Evolutionary conservation across 2,797 vertebrate genomes (phyloP).

Genomic region (Clamator glandarius): DNA sequence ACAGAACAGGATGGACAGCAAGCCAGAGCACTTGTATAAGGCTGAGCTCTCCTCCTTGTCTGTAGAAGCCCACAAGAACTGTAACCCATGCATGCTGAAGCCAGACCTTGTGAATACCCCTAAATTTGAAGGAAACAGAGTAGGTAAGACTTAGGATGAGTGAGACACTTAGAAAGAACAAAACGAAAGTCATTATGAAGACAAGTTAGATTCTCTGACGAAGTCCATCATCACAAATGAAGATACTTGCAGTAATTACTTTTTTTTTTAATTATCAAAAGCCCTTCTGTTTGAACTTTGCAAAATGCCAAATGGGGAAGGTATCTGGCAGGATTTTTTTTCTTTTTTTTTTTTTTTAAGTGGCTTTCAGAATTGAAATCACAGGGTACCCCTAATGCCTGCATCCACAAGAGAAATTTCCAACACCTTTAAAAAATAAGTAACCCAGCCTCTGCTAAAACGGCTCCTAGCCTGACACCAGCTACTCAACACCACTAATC

Average conservation of each 20-base stretch:
- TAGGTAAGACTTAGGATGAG: background rate
- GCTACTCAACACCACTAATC: background rate
- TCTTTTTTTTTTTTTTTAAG: background rate
- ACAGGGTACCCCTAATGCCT: background rate
- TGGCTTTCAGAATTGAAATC: background rate
- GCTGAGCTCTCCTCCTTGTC: background rate
- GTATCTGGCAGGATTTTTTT: background rate
- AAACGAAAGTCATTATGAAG: background rate
- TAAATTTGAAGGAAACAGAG: background rate
- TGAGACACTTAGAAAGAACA: background rate
- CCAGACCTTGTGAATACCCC: background rate
- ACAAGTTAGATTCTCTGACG: background rate
- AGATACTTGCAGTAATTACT: background rate
- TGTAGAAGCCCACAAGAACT: background rate
- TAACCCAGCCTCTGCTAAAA: background rate
- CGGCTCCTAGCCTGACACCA: background rate
- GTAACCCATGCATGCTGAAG: fast-evolving
- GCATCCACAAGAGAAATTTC: background rate
- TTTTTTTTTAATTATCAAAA: background rate
- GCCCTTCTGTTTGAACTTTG: background rate
- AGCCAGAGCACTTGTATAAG: background rate
- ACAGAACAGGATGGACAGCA: background rate
- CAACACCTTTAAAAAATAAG: background rate
- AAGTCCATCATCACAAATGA: background rate
- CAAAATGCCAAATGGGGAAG: background rate